Evolutionary conservation across 2,888 invertebrate species (phyloP).

Genomic region (Amphipoea lucens): DNA sequence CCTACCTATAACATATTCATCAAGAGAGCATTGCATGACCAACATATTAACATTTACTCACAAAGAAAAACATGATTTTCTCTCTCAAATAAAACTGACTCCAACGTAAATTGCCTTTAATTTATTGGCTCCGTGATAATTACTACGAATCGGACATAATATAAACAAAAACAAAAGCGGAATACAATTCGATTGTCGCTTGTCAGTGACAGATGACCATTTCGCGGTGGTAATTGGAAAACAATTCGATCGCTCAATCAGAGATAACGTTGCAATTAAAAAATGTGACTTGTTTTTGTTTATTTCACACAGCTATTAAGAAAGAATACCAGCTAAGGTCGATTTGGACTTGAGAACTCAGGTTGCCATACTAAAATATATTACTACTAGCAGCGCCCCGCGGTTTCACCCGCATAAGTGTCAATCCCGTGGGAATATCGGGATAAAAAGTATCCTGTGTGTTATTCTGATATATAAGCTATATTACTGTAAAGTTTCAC

Average conservation of each 20-base stretch:
- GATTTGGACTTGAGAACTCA: not conserved
- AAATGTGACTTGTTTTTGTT: not conserved
- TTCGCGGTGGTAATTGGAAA: slow-evolving; percentile 54
- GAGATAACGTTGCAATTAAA: slow-evolving; percentile 33
- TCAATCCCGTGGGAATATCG: no score
- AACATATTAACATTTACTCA: not conserved
- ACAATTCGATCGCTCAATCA: slow-evolving; percentile 53
- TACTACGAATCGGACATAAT: slow-evolving; percentile 30
- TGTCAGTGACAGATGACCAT: slow-evolving; percentile 58
- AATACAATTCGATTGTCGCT: slow-evolving; percentile 42
- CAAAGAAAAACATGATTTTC: slow-evolving; percentile 5
- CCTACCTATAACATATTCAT: no score
- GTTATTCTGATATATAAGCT: no score
- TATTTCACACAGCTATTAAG: not conserved
- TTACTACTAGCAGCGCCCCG: no score
- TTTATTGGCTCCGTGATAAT: slow-evolving; percentile 52
- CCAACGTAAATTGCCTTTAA: slow-evolving; percentile 28
- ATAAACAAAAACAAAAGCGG: slow-evolving; percentile 44
- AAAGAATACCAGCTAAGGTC: not conserved
- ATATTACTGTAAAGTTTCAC: no score
- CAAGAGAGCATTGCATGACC: no score
- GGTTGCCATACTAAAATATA: no score
- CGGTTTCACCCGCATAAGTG: no score
- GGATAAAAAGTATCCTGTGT: no score
- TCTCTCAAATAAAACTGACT: slow-evolving; percentile 5